A percentile compares a stretch with the other conserved stretches of the same genome.
Evolutionary conservation across 2,888 invertebrate genomes (phyloP).

Genomic region (Elysia crispata): DNA sequence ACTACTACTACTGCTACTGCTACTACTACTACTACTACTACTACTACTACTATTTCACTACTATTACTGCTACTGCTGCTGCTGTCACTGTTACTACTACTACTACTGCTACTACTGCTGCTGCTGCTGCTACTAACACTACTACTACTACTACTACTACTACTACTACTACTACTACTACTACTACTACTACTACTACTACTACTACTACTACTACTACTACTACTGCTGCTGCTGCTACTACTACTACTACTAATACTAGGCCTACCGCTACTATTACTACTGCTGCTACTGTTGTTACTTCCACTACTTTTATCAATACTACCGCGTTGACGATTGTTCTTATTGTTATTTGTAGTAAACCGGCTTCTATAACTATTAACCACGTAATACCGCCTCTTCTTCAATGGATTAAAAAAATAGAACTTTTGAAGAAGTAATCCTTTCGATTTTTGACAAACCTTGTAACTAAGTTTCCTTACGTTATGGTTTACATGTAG

Average conservation of each 20-base stretch:
- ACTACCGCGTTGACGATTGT: background rate
- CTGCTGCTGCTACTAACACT: too few relatives aligned
- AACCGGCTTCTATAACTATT: too few relatives aligned
- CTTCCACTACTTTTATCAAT: background rate
- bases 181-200: background rate
- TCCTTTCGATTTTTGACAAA: too few relatives aligned
- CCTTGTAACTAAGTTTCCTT: too few relatives aligned
- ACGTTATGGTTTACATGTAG: too few relatives aligned
- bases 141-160: too few relatives aligned
- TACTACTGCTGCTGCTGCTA: background rate
- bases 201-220: background rate
- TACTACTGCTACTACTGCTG: slow-evolving; percentile 1
- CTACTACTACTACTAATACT: too few relatives aligned
- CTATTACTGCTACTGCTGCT: background rate
- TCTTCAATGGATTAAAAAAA: too few relatives aligned
- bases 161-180: background rate
- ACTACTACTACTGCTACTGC: background rate
- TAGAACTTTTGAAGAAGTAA: too few relatives aligned
- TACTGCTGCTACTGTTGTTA: background rate
- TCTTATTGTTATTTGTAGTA: background rate
- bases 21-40: background rate
- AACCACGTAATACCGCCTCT: too few relatives aligned
- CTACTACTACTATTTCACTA: slow-evolving; percentile 9
- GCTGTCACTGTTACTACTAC: background rate
- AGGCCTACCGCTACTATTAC: too few relatives aligned